Base-by-base conservation (phyloP, 2,888 invertebrate genomes). In the Scaptomyza parva region DNA sequence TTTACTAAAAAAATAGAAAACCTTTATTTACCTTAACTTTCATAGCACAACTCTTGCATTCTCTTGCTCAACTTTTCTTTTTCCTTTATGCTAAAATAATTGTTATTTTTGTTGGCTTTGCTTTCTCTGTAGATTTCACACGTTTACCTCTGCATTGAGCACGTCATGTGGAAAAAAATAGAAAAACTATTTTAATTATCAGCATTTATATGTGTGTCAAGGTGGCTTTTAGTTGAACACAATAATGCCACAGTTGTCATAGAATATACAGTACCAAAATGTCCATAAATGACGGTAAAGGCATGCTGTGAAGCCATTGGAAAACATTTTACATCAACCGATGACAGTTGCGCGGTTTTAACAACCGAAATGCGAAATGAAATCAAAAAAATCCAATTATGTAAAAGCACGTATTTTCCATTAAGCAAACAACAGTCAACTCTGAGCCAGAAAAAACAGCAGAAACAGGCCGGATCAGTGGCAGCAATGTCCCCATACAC, bases 401-500 rank as follows among this genome's bases (percentile, higher is more conserved):
- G 78, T 59, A 57, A 72, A 70, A 83, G 84, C 84, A 80, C 80
- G 80, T 80, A 77, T 80, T 83, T 80, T 80, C 80, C 84, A 83
- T 80, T 83, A 80, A 77, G 78, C 75, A 80, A 83, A 80, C 77
- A 57, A 24, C 82, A 62, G 61, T 43, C 62, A 60, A 44, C 55
- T 51, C 60, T 53, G 33, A 22, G 20, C 30, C 12, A 50, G 58
- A 35, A 20, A 28, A 40, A 20, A 12, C 8, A 17, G 40, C 11
- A 9, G 12, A 2, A 14, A 7, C n/a, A n/a, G 7, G 33, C 17
- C 7, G 43, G 43, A 30, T 37, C 41, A 18, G 22, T 9, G 62
- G 3, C 40, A 17, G 20, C n/a, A 9, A 26, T 61, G 33, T 28
- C 6, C 22, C 18, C 17, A 2, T 30, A 2, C 50, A 35, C 26